Percentiles rank a stretch among this genome's conserved stretches.
These are phyloP conservation scores for Neocrepidodera transversa DNA, from an alignment of 2,888 invertebrate genomes.

Conservation along the genomic window DNA sequence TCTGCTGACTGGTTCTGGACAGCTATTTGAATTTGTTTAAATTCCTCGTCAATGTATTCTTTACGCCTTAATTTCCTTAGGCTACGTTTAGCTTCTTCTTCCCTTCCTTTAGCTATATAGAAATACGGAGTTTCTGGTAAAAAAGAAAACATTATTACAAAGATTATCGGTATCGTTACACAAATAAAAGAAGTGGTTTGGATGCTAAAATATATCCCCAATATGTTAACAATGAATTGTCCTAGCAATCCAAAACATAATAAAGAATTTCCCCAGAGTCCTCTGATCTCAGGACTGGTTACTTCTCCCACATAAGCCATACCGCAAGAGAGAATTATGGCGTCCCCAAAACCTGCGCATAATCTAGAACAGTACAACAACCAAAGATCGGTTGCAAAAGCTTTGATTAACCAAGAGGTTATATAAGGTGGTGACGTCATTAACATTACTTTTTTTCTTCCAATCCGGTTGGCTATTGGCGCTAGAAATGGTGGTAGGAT, in stretches of 20 bases:
- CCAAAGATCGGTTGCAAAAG: not conserved
- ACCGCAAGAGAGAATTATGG: conserved; percentile 42
- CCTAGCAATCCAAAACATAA: conserved; percentile 46
- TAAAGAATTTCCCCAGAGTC: conserved; percentile 49
- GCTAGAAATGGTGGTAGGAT: not conserved
- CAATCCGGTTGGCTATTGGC: conserved; percentile 35
- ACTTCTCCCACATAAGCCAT: conserved; percentile 51
- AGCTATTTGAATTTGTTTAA: conserved; percentile 42
- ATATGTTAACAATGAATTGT: conserved; percentile 57
- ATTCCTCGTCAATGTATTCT: conserved; percentile 45
- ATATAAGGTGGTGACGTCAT: not conserved
- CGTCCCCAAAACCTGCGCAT: conserved; percentile 46
- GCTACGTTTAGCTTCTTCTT: conserved; percentile 43
- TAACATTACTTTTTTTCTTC: conserved; percentile 39
- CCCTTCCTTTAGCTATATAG: conserved; percentile 42
- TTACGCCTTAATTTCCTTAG: conserved; percentile 43
- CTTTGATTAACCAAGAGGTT: not conserved
- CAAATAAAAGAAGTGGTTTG: conserved; percentile 64
- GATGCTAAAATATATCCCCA: conserved; percentile 63
- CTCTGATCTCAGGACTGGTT: conserved; percentile 49
- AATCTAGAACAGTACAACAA: conserved; percentile 50
- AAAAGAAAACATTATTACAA: conserved; percentile 64
- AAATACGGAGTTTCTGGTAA: conserved; percentile 66
- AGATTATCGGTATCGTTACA: conserved; percentile 65
- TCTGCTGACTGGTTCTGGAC: conserved; percentile 51